Evolutionary conservation across 92 coral and sea anemone genomes (phyloP).

Genomic region (Meandrina meandrites): DNA sequence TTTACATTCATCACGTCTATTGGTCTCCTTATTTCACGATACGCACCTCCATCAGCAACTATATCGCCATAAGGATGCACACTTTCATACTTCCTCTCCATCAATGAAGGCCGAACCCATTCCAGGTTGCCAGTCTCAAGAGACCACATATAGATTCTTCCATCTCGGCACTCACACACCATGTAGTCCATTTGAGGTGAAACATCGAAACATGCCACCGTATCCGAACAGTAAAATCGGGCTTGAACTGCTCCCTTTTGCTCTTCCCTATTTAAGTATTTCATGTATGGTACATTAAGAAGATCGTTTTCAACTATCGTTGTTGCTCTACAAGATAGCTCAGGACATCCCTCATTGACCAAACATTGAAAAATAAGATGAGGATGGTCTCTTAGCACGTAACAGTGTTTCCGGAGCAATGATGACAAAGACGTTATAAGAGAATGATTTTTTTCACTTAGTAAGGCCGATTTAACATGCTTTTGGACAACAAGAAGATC

Average conservation of each 20-base stretch:
- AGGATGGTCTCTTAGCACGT: not conserved
- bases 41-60: not conserved
- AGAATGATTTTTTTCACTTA: not conserved
- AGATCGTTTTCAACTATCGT: not conserved
- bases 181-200: slow-evolving; percentile 25
- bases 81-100: not conserved
- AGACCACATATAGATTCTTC: slow-evolving; percentile 26
- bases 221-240: slow-evolving; percentile 30
- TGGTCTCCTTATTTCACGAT: not conserved
- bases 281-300: not conserved
- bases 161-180: slow-evolving; percentile 36
- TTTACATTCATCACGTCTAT: too few relatives aligned
- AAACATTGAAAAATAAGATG: slow-evolving; percentile 3
- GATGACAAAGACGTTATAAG: not conserved
- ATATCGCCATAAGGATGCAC: not conserved
- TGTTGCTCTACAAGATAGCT: slow-evolving; percentile 5
- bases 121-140: slow-evolving; percentile 6
- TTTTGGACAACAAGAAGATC: not conserved
- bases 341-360: not conserved
- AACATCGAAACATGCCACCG: slow-evolving; percentile 23
- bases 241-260: not conserved
- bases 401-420: not conserved
- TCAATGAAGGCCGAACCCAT: slow-evolving; percentile 8
- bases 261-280: not conserved
- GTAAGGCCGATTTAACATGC: not conserved